phyloP scores from a whole-genome alignment of 2,113 vertebrate genomes.

The Lophius piscatorius region DNA sequence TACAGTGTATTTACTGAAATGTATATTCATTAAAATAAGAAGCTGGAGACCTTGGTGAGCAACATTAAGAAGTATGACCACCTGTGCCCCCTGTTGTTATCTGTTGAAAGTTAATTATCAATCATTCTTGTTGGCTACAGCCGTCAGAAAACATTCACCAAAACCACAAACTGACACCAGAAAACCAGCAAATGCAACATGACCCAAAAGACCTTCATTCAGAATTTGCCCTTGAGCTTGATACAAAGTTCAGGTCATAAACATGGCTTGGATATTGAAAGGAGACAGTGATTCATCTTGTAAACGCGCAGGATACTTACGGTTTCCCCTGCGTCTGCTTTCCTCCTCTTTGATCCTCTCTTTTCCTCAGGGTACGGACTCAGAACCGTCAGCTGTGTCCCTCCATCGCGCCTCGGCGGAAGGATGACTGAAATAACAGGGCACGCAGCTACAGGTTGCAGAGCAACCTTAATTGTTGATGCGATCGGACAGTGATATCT shows the following conservation, averaged over 20 bases:
- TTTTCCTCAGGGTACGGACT: slow-evolving; percentile 66
- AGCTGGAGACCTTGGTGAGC: slow-evolving; percentile 38
- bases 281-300: slow-evolving; percentile 17
- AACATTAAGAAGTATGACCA: slow-evolving; percentile 42
- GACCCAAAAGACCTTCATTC: slow-evolving; percentile 45
- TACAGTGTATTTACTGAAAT: neutral
- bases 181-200: slow-evolving; percentile 4
- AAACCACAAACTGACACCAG: slow-evolving; percentile 7
- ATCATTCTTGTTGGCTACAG: neutral
- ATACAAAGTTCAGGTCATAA: slow-evolving; percentile 49
- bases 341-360: slow-evolving; percentile 42
- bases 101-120: slow-evolving; percentile 17
- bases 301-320: slow-evolving; percentile 68
- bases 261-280: slow-evolving; percentile 6
- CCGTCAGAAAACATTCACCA: slow-evolving; percentile 3
- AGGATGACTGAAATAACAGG: slow-evolving; percentile 49
- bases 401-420: slow-evolving; percentile 69
- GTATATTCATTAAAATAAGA: slow-evolving; percentile 22
- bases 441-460: slow-evolving; percentile 74
- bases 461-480: slow-evolving; percentile 33
- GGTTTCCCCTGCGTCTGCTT: slow-evolving; percentile 59
- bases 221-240: slow-evolving; percentile 71
- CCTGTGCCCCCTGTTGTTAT: slow-evolving; percentile 40
- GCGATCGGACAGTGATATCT: slow-evolving; percentile 23
- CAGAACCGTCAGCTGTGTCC: slow-evolving; percentile 78